Percentiles rank a stretch among this genome's conserved stretches.
Evolutionary conservation across 2,113 vertebrate genomes (phyloP).

Genomic region (Hystrix brachyura): DNA sequence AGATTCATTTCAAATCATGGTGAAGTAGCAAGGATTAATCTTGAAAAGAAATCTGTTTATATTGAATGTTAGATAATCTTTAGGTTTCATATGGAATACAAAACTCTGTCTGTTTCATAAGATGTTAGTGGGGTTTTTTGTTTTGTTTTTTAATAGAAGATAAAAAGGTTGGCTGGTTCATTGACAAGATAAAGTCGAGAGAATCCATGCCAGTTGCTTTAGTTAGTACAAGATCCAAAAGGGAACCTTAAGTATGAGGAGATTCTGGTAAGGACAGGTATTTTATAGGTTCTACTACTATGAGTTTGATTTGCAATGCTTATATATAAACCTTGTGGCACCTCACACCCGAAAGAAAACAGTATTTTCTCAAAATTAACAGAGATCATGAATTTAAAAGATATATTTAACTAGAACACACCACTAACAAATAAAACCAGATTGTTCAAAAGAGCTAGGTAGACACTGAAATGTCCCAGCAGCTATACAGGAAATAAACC

Average conservation of each 20-base stretch:
- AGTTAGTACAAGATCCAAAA: neutral
- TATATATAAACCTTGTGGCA: neutral
- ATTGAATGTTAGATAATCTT: neutral
- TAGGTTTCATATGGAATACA: neutral
- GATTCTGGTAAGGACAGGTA: neutral
- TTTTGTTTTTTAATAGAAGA: neutral
- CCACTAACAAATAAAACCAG: neutral
- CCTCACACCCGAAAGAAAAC: neutral
- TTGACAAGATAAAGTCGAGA: neutral
- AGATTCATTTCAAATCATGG: constrained; percentile 29
- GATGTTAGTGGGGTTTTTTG: neutral
- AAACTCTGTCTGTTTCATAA: neutral
- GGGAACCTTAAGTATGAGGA: neutral
- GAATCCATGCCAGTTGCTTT: neutral
- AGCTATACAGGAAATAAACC: neutral
- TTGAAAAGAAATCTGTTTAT: neutral
- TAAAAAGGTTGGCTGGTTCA: neutral
- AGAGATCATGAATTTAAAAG: neutral
- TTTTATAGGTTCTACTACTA: neutral
- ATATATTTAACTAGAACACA: neutral
- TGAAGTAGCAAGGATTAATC: neutral
- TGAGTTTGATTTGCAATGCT: neutral
- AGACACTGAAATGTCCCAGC: neutral
- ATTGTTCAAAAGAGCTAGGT: neutral
- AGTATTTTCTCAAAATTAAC: neutral